phyloP scores from a whole-genome alignment of 1,140 invertebrate species.

The Subanguina moxae region DNA sequence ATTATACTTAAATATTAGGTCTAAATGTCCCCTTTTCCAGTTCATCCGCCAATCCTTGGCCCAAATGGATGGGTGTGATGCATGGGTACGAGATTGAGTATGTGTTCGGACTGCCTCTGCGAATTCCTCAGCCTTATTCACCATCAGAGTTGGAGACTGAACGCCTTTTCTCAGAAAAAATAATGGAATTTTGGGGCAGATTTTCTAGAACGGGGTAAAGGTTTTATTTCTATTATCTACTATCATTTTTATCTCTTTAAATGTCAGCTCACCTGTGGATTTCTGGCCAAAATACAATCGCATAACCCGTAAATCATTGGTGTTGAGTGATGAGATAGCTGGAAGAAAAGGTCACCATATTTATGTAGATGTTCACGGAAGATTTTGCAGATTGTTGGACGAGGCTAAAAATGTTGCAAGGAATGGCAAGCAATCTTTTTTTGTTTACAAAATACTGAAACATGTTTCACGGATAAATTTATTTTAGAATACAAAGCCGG shows the following conservation, averaged over 20 bases:
- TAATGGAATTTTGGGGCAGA: slow-evolving; percentile 92
- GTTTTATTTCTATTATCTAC: slow-evolving; percentile 13
- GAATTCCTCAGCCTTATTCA: slow-evolving; percentile 73
- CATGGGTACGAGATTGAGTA: slow-evolving; percentile 93
- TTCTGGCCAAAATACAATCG: slow-evolving; percentile 56
- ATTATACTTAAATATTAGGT: slow-evolving; percentile 15
- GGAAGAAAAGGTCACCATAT: slow-evolving; percentile 44
- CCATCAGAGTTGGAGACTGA: slow-evolving; percentile 76
- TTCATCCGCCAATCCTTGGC: slow-evolving; percentile 74
- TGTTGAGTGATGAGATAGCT: slow-evolving; percentile 44
- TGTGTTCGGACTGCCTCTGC: slow-evolving; percentile 84
- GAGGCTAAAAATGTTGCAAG: slow-evolving; percentile 41
- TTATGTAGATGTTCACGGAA: slow-evolving; percentile 53
- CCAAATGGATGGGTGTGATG: slow-evolving; percentile 88
- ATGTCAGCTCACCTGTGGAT: slow-evolving; percentile 42
- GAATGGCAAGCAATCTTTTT: background rate
- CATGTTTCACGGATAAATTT: background rate
- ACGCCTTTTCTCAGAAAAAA: slow-evolving; percentile 73
- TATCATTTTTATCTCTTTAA: slow-evolving; percentile 12
- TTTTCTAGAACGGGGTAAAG: slow-evolving; percentile 85
- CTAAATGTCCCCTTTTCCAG: slow-evolving; percentile 62
- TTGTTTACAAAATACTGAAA: background rate
- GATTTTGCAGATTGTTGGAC: slow-evolving; percentile 49
- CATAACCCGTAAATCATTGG: slow-evolving; percentile 54
- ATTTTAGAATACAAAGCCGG: background rate